Conservation (phyloP, 2,888 invertebrate species). For the Mythimna ferrago region DNA sequence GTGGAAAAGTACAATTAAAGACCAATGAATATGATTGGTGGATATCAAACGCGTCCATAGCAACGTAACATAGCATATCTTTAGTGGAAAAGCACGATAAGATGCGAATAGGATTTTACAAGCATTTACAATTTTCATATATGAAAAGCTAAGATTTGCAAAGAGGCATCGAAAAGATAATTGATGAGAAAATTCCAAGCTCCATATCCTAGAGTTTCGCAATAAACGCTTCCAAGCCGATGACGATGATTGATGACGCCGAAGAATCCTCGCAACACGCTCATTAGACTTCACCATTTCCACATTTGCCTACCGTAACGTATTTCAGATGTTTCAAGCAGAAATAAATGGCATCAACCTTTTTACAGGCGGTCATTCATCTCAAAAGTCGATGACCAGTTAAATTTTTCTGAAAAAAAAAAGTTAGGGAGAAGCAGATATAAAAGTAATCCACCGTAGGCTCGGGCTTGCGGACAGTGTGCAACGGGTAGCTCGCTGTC, state of each 20-base stretch:
- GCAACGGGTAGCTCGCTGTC: too few relatives aligned
- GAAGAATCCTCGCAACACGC: slow-evolving; percentile 23
- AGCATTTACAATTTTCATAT: too few relatives aligned
- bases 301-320: slow-evolving; percentile 7
- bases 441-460: too few relatives aligned
- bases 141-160: background rate
- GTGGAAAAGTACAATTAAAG: too few relatives aligned
- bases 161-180: background rate
- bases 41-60: too few relatives aligned
- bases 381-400: slow-evolving; percentile 8
- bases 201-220: background rate
- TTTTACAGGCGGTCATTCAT: slow-evolving; percentile 26
- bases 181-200: background rate
- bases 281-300: slow-evolving; percentile 32
- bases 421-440: too few relatives aligned
- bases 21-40: too few relatives aligned
- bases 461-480: too few relatives aligned
- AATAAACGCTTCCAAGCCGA: background rate
- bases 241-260: slow-evolving; percentile 33
- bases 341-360: slow-evolving; percentile 23
- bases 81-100: too few relatives aligned
- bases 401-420: too few relatives aligned
- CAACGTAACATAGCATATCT: too few relatives aligned
- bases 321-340: background rate
- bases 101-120: too few relatives aligned